Base-by-base conservation (phyloP, 2,113 vertebrate species). In the Platichthys flesus region DNA sequence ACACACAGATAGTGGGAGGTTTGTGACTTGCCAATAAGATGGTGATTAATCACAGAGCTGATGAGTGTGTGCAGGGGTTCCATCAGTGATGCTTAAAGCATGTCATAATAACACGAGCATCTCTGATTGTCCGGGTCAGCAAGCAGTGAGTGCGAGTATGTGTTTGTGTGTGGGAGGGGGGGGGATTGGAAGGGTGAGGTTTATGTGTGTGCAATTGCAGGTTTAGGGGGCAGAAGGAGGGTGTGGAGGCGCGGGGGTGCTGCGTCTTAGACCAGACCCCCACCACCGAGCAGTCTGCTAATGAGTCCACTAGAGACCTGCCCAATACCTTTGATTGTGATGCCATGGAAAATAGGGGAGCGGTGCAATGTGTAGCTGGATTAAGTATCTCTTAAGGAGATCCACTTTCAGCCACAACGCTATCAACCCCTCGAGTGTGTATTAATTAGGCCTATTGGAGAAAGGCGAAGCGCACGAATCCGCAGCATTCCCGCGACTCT, bases 221-320 rank as follows among this genome's bases (percentile, higher is more conserved):
- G 28, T 18, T 21, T 47, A 63, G 45, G 55, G 61, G 23, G 55
- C 15, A 66, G 75, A 73, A 37, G 65, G 55, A 35, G 21, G 9
- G 56, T 35, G 28, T 21, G 37, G 64, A 58, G 52, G 62, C 40
- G 31, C 65, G 67, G 82, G 59, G 62, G 69, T 42, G 56, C 7
- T 73, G 67, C 28, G 56, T 61, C 79, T 83, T 63, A 73, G 66
- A 81, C 9, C 74, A 89, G 81, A 82, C 87, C 85, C 91, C 81
- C 69, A 78, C 83, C 70, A 74, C 82, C 89, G 85, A 85, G 84
- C 80, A 78, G 76, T 82, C 84, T 76, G 76, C 93, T 95, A 93
- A 95, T 95, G 92, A 95, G 93, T 91, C 91, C 91, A 92, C 91
- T 81, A 87, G 92, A 95, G 85, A 95, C 92, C 78, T 67, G 73